A percentile compares a stretch with the other conserved stretches of the same genome.
Evolutionary conservation across 1,140 invertebrate genomes (phyloP).

Genomic region (Watersipora subatra): DNA sequence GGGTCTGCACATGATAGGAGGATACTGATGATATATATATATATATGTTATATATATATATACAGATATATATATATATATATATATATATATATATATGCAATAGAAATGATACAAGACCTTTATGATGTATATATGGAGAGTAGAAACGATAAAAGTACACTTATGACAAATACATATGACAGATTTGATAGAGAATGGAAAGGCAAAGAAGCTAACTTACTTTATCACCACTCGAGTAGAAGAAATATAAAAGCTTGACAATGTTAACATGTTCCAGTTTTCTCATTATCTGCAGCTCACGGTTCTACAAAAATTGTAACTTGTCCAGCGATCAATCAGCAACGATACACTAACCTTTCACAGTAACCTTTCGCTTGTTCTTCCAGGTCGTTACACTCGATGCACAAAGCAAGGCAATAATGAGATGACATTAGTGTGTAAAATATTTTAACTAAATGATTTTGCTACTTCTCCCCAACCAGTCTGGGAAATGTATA

Average conservation of each 20-base stretch:
- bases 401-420: too few species aligned
- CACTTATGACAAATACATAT: too few species aligned
- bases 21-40: slow-evolving; percentile 1
- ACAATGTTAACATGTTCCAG: slow-evolving; percentile 15
- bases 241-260: slow-evolving; percentile 12
- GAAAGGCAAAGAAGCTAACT: background rate
- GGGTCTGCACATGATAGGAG: too few species aligned
- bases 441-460: too few species aligned
- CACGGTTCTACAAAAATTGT: slow-evolving; percentile 9
- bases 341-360: too few species aligned
- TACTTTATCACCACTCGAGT: slow-evolving; percentile 8
- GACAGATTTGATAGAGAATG: background rate
- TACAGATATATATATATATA: background rate
- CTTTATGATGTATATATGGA: background rate
- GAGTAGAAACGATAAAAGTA: background rate
- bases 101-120: background rate
- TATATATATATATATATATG: background rate
- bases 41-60: background rate
- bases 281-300: slow-evolving; percentile 14
- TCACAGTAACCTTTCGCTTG: too few species aligned
- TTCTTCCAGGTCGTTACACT: too few species aligned
- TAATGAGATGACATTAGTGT: too few species aligned
- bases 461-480: too few species aligned
- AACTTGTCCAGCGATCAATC: too few species aligned
- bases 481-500: too few species aligned